Evolutionary conservation across 2,797 vertebrate species (phyloP).

Genomic region (Halcyon smyrnensis): DNA sequence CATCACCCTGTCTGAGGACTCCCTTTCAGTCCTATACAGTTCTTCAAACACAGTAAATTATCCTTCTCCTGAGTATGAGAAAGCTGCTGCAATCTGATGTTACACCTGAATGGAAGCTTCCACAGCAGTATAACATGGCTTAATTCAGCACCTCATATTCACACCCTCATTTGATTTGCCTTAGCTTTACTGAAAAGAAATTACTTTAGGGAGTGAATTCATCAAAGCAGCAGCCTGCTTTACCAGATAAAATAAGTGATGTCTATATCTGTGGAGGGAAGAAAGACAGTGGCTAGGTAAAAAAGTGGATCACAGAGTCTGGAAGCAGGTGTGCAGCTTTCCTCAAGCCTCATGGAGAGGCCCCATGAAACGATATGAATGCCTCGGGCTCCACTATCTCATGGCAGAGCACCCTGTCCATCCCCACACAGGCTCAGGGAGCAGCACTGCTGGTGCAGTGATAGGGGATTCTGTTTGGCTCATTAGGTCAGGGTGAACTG

Average conservation of each 20-base stretch:
- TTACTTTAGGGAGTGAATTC: not conserved
- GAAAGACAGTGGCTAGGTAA: not conserved
- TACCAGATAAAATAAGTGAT: not conserved
- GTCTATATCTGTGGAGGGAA: not conserved
- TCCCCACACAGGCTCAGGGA: not conserved
- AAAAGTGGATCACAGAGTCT: not conserved
- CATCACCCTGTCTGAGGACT: not conserved
- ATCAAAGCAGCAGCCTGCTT: not conserved
- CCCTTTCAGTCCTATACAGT: not conserved
- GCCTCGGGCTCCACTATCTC: not conserved
- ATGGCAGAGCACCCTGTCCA: rapidly evolving
- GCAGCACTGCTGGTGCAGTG: not conserved
- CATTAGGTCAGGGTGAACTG: slow-evolving; percentile 26
- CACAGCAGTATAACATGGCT: not conserved
- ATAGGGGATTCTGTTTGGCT: slow-evolving; percentile 22
- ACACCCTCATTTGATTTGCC: not conserved
- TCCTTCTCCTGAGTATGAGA: not conserved
- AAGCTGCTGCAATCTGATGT: not conserved
- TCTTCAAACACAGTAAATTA: not conserved
- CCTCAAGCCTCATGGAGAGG: not conserved
- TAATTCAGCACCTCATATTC: not conserved
- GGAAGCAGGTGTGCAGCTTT: not conserved
- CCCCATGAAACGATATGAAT: not conserved
- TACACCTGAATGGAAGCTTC: not conserved
- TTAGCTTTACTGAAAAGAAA: not conserved